A percentile compares a stretch with the other conserved stretches of the same genome.
Conservation (phyloP, 37 sponge, comb jelly and placozoan genomes). For the Lycopodina hypogea region DNA sequence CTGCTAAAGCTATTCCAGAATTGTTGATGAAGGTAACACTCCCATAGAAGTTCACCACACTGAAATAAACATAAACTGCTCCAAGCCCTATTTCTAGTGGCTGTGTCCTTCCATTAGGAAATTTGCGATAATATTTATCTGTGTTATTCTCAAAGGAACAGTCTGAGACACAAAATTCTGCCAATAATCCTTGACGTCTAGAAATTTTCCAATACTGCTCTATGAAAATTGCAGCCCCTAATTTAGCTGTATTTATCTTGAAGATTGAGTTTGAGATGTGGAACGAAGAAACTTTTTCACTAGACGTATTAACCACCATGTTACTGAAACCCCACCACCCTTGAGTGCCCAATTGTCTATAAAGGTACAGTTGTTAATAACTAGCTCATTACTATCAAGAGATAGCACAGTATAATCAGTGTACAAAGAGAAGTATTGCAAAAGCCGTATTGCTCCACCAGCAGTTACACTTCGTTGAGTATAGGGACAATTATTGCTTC, state of each 20-base stretch:
- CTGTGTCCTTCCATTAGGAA: neutral
- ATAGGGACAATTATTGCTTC: conserved; percentile 14
- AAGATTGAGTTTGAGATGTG: conserved; percentile 20
- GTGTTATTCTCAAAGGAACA: conserved; percentile 31
- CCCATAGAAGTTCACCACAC: conserved; percentile 27
- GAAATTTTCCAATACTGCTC: neutral
- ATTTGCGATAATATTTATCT: neutral
- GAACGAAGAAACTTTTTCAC: neutral
- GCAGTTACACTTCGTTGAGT: conserved; percentile 1
- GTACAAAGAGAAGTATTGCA: conserved; percentile 10
- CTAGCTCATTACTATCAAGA: neutral
- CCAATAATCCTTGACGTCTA: conserved; percentile 1
- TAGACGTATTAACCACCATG: neutral
- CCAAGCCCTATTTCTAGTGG: conserved; percentile 17
- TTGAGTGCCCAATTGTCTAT: conserved; percentile 11
- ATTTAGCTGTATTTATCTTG: conserved; percentile 12
- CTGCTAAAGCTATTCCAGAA: conserved; percentile 41
- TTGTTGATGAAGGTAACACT: conserved; percentile 35
- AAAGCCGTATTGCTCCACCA: conserved; percentile 46
- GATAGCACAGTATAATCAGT: neutral
- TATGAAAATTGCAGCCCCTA: conserved; percentile 43
- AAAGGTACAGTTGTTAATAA: conserved; percentile 3
- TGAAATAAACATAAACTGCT: conserved; percentile 34
- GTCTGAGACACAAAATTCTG: neutral
- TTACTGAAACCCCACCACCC: conserved; percentile 48